These are phyloP conservation scores for Acrossocheilus fasciatus DNA, from an alignment of 2,797 vertebrate species.

Conservation along the genomic window DNA sequence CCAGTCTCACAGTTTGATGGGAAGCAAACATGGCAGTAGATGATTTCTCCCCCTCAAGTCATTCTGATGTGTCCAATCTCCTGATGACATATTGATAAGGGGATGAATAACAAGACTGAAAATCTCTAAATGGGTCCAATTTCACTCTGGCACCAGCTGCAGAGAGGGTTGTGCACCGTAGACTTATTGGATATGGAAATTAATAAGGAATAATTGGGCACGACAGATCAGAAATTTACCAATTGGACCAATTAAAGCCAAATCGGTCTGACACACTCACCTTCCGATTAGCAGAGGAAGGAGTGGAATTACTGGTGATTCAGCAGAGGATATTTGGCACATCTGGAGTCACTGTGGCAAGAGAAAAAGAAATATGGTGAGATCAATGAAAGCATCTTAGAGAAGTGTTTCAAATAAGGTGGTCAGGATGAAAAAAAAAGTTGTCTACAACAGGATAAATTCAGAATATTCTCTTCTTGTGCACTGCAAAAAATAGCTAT, in stretches of 20 bases:
- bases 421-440: neutral
- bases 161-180: conserved; percentile 8
- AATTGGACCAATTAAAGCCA: conserved; percentile 59
- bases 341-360: conserved; percentile 40
- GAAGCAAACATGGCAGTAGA: conserved; percentile 61
- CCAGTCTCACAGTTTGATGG: conserved; percentile 48
- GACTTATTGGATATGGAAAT: conserved; percentile 51
- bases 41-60: conserved; percentile 52
- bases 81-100: conserved; percentile 58
- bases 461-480: too few species aligned
- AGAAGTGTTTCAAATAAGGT: neutral
- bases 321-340: conserved; percentile 28
- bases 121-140: conserved; percentile 59
- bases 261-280: conserved; percentile 44
- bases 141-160: conserved; percentile 48
- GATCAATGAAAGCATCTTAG: neutral
- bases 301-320: conserved; percentile 29
- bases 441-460: too few species aligned
- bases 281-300: conserved; percentile 38
- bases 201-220: conserved; percentile 61
- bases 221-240: conserved; percentile 62
- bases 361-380: neutral
- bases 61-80: conserved; percentile 56
- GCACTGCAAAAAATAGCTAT: too few species aligned
- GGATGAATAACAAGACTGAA: conserved; percentile 55